Conservation (phyloP, 2,888 invertebrate genomes). For the Limnephilus lunatus region DNA sequence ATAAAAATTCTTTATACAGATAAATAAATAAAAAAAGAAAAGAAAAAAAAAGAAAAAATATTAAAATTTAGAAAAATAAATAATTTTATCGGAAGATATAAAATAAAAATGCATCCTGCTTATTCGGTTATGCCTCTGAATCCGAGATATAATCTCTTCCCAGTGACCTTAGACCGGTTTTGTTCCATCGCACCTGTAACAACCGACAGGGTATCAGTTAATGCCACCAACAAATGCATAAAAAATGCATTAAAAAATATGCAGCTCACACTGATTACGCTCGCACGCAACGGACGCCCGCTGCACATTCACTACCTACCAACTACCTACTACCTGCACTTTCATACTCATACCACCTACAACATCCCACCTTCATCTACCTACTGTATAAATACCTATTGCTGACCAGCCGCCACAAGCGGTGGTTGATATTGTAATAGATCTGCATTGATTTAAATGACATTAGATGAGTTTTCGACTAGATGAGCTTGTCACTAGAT, state of each 20-base stretch:
- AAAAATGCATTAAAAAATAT: conserved; percentile 55
- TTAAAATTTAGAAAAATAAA: no score
- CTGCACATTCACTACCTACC: background rate
- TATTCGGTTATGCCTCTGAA: background rate
- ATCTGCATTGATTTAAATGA: background rate
- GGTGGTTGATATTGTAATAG: background rate
- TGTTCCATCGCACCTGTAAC: conserved; percentile 60
- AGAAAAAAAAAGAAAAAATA: no score
- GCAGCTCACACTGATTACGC: conserved; percentile 54
- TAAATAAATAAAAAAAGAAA: no score
- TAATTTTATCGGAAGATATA: background rate
- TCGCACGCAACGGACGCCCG: conserved; percentile 57
- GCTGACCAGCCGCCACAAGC: background rate
- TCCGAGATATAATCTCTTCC: conserved; percentile 33
- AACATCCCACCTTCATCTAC: background rate
- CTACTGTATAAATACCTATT: background rate
- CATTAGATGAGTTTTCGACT: background rate
- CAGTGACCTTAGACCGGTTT: conserved; percentile 61
- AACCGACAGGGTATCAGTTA: conserved; percentile 58
- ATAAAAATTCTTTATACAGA: no score
- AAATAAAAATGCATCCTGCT: background rate
- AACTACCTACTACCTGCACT: background rate
- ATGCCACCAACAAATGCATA: conserved; percentile 61
- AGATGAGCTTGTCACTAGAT: background rate
- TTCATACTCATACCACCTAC: background rate